Conservation (phyloP, 1,140 invertebrate species). For the Oedothorax gibbosus region DNA sequence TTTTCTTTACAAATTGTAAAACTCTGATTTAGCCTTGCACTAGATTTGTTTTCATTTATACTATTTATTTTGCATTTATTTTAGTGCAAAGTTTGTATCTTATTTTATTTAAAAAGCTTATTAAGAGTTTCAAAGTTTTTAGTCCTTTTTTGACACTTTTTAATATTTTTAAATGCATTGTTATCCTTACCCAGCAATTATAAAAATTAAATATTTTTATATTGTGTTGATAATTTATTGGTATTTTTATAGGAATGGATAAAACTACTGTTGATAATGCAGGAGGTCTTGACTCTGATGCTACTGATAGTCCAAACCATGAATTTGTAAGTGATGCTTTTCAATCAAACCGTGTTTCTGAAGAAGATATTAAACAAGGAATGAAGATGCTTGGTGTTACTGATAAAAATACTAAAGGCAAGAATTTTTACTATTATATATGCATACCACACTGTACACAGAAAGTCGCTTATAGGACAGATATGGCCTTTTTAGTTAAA, state of each 20-base stretch:
- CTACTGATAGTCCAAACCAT: constrained; percentile 65
- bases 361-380: constrained; percentile 70
- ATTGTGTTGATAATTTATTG: background rate
- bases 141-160: too few species aligned
- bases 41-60: too few species aligned
- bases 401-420: constrained; percentile 56
- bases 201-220: background rate
- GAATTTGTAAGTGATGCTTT: constrained; percentile 72
- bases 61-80: too few species aligned
- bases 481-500: background rate
- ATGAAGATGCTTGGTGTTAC: constrained; percentile 69
- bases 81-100: too few species aligned
- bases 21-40: too few species aligned
- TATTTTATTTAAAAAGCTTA: too few species aligned
- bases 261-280: constrained; percentile 25
- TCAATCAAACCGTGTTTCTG: constrained; percentile 66
- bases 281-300: constrained; percentile 60
- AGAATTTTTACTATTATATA: background rate
- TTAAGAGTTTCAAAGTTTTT: too few species aligned
- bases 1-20: too few species aligned
- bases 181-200: too few species aligned
- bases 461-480: background rate
- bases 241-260: constrained; percentile 23
- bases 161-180: too few species aligned
- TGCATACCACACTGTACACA: too few species aligned